A percentile compares a stretch with the other conserved stretches of the same genome.
phyloP scores from a whole-genome alignment of 2,797 vertebrate genomes.

The Mormyrops attenuatus region DNA sequence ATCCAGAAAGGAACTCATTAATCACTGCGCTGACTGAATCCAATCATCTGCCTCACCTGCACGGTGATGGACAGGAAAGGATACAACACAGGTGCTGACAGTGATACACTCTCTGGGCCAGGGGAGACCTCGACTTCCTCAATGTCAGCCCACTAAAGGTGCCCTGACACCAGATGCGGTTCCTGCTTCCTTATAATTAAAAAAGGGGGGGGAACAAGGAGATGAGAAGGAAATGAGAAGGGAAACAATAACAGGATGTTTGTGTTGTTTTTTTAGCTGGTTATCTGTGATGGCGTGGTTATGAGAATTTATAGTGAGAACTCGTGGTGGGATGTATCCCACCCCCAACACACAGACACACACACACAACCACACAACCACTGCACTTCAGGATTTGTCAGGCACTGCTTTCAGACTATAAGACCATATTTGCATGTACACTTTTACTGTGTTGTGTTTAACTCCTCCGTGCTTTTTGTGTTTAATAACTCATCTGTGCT shows the following conservation, averaged over 20 bases:
- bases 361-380: not conserved
- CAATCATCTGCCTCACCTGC: constrained; percentile 99
- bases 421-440: too few species aligned
- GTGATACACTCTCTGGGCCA: constrained; percentile 69
- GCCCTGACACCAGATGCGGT: constrained; percentile 69
- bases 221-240: constrained; percentile 17
- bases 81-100: constrained; percentile 85
- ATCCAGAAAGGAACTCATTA: constrained; percentile 98
- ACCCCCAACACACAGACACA: constrained; percentile 14
- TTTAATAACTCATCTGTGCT: not conserved
- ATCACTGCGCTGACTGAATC: constrained; percentile 97
- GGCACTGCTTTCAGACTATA: not conserved
- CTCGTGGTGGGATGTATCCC: constrained; percentile 52
- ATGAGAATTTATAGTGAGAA: constrained; percentile 36
- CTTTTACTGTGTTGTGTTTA: not conserved
- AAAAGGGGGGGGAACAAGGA: constrained; percentile 38
- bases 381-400: not conserved
- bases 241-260: constrained; percentile 65
- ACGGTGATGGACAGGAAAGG: constrained; percentile 95
- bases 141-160: constrained; percentile 75
- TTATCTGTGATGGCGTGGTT: constrained; percentile 33
- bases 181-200: constrained; percentile 62
- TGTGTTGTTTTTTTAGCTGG: constrained; percentile 51
- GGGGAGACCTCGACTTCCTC: constrained; percentile 67
- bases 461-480: not conserved